Conservation (phyloP, 2,797 vertebrate species). For the Sebastes hubbsi region DNA sequence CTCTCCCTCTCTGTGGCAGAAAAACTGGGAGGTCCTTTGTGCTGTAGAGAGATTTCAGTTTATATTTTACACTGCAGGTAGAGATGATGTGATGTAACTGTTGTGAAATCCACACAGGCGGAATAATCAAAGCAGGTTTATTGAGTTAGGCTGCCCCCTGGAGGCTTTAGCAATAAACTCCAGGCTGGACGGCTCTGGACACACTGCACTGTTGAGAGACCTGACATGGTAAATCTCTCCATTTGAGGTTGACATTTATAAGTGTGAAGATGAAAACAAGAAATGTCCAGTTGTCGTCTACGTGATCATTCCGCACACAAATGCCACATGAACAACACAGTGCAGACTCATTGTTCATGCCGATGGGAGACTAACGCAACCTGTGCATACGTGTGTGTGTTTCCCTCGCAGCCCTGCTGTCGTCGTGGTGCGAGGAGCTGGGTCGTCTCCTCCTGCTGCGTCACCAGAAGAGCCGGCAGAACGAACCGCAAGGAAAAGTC, state of each 20-base stretch:
- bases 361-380: slow-evolving; percentile 1
- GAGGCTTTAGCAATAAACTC: slow-evolving; percentile 53
- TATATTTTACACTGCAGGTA: slow-evolving; percentile 81
- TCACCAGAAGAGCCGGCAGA: slow-evolving; percentile 99
- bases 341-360: neutral
- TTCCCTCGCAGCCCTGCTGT: slow-evolving; percentile 89
- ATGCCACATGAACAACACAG: neutral
- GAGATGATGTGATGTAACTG: slow-evolving; percentile 80
- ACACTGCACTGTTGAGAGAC: neutral
- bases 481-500: slow-evolving; percentile 94
- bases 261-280: neutral
- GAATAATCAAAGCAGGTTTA: slow-evolving; percentile 54
- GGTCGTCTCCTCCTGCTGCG: slow-evolving; percentile 97
- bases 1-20: slow-evolving; percentile 35
- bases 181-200: neutral
- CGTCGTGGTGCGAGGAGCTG: slow-evolving; percentile 99
- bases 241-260: neutral
- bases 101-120: slow-evolving; percentile 73
- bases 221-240: slow-evolving; percentile 10
- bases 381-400: neutral
- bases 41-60: slow-evolving; percentile 76
- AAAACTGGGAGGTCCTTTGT: slow-evolving; percentile 63
- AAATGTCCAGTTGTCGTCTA: neutral
- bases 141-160: slow-evolving; percentile 71
- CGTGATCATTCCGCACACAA: neutral